These are phyloP conservation scores for Thalpophila matura DNA, from an alignment of 2,888 invertebrate genomes.

Conservation along the genomic window DNA sequence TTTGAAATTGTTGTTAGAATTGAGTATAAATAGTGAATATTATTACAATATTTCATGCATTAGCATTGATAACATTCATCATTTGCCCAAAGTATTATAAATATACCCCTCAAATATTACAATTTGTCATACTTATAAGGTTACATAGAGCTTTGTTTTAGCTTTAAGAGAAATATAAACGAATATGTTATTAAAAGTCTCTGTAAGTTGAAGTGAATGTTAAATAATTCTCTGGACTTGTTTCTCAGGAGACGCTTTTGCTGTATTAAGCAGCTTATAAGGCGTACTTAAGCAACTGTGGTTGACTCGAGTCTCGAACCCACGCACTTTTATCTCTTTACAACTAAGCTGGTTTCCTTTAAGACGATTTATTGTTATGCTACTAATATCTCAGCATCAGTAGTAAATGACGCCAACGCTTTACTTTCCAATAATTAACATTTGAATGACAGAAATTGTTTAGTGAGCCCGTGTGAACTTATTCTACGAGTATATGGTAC, in stretches of 20 bases:
- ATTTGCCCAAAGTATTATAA: slow-evolving; percentile 41
- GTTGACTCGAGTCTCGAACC: slow-evolving; percentile 75
- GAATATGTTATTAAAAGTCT: slow-evolving; percentile 16
- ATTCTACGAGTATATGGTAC: slow-evolving; percentile 38
- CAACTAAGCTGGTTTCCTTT: slow-evolving; percentile 85
- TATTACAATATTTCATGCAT: slow-evolving; percentile 47
- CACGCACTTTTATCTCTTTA: slow-evolving; percentile 88
- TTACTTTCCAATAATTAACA: slow-evolving; percentile 84
- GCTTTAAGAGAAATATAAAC: slow-evolving; percentile 13
- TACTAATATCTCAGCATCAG: slow-evolving; percentile 81
- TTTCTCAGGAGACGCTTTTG: slow-evolving; percentile 54
- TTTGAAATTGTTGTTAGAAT: slow-evolving; percentile 51
- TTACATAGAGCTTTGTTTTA: slow-evolving; percentile 25
- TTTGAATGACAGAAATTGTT: slow-evolving; percentile 73
- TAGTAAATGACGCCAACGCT: slow-evolving; percentile 81
- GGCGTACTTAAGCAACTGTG: slow-evolving; percentile 85
- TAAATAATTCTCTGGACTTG: slow-evolving; percentile 58
- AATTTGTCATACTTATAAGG: slow-evolving; percentile 48
- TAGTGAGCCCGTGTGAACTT: slow-evolving; percentile 54
- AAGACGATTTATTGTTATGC: slow-evolving; percentile 86
- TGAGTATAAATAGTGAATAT: slow-evolving; percentile 47
- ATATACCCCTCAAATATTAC: slow-evolving; percentile 34
- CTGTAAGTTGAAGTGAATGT: slow-evolving; percentile 31
- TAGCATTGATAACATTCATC: slow-evolving; percentile 46
- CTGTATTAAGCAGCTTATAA: slow-evolving; percentile 83